A percentile compares a stretch with the other conserved stretches of the same genome.
Conservation (phyloP, 2,888 invertebrate species). For the Drosophila gaucha region DNA sequence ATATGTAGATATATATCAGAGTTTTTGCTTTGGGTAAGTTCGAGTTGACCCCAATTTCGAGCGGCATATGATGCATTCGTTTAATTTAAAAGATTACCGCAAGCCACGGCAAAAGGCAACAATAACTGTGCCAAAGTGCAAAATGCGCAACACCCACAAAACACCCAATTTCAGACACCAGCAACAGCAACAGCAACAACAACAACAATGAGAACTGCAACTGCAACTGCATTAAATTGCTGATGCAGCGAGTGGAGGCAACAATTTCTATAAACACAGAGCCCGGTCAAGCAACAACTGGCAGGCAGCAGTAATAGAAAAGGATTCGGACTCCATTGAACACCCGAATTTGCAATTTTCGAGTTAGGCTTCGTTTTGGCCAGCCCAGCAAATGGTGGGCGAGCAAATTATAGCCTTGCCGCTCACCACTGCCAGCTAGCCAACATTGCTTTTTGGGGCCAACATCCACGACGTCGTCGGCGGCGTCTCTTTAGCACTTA, state of each 20-base stretch:
- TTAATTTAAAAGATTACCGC: conserved; percentile 26
- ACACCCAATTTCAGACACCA: conserved; percentile 42
- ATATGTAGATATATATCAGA: neutral
- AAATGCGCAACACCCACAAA: conserved; percentile 55
- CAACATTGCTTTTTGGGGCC: conserved; percentile 17
- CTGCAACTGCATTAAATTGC: conserved; percentile 54
- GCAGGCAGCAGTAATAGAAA: conserved; percentile 63
- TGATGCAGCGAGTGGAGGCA: conserved; percentile 57
- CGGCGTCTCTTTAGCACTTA: conserved; percentile 70
- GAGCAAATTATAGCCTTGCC: conserved; percentile 63
- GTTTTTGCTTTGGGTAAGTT: neutral
- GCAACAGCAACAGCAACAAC: conserved; percentile 13
- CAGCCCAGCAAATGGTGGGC: conserved; percentile 61
- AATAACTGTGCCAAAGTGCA: conserved; percentile 73
- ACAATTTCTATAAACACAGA: conserved; percentile 76
- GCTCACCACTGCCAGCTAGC: conserved; percentile 13
- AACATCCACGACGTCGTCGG: conserved; percentile 8
- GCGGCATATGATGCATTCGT: conserved; percentile 16
- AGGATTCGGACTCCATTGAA: conserved; percentile 67
- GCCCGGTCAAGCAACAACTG: conserved; percentile 31
- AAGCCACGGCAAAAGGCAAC: conserved; percentile 14
- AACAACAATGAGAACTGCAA: conserved; percentile 15
- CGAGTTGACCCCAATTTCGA: conserved; percentile 20
- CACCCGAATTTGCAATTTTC: conserved; percentile 80
- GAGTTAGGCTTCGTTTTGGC: conserved; percentile 67